These are phyloP conservation scores for Gorsachius magnificus DNA, from an alignment of 2,797 vertebrate genomes.

Conservation along the genomic window DNA sequence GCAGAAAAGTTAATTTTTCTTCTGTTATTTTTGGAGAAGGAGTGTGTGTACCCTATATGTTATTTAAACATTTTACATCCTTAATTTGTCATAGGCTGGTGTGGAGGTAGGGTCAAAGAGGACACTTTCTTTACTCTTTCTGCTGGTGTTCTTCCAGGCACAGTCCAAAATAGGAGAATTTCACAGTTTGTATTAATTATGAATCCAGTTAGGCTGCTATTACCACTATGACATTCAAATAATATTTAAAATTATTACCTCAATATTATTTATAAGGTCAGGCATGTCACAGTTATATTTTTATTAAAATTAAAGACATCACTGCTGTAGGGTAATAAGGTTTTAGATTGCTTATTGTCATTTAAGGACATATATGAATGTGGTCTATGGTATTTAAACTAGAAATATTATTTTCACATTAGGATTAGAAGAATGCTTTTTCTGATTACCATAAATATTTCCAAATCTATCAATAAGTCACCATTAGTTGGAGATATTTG, in stretches of 20 bases:
- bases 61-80: constrained; percentile 2
- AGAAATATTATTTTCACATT: constrained; percentile 15
- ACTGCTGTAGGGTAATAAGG: constrained; percentile 31
- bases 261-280: constrained; percentile 73
- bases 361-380: constrained; percentile 9
- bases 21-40: not conserved
- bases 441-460: constrained; percentile 16
- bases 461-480: not conserved
- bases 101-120: not conserved
- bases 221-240: constrained; percentile 65
- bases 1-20: not conserved
- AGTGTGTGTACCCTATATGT: not conserved
- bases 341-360: constrained; percentile 25
- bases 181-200: constrained; percentile 45
- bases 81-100: not conserved
- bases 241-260: constrained; percentile 67
- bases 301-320: constrained; percentile 59
- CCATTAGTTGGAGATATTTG: not conserved
- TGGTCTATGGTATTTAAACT: not conserved
- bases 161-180: not conserved
- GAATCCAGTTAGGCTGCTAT: constrained; percentile 37
- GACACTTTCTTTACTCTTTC: not conserved
- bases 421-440: not conserved
- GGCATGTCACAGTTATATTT: constrained; percentile 54
- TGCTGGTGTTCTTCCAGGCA: not conserved